Base-by-base conservation (phyloP, 2,888 invertebrate genomes). In the Alviniconcha strummeri region DNA sequence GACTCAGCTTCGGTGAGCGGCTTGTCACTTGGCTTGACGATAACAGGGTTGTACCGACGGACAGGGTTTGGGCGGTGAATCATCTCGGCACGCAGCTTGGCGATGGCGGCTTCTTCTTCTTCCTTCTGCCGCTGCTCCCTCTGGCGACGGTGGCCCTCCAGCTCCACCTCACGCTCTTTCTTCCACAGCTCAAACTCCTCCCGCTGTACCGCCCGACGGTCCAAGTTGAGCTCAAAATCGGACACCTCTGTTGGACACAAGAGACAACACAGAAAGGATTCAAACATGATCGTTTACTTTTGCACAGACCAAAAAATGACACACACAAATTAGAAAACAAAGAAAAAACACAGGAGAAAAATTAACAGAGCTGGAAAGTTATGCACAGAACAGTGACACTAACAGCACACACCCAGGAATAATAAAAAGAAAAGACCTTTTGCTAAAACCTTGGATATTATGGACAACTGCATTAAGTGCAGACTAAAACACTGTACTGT, bases 171-270 rank as follows among this genome's bases (percentile, higher is more conserved):
- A 74, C 88, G 86, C 19, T 89, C 87, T 81, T 91, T 90, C 81
- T 90, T 89, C 76, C 88, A 85, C 85, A 87, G 87, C 82, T 93
- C 92, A 86, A 89, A 92, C 9, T 88, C 89, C 71, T 91, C 89
- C 1, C 93, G 84, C 72, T 91, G 86, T 79, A 94, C 94, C 0
- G 96, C 96, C 83, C 97, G 93, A 85, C 95, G 95, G 84, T 96
- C 96, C 2, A 96, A 96, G 80, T 95, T 95, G n/a, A 97, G 92
- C 6, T 94, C 93, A 93, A 96, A 95, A 64, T 95, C 95, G 15
- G 93, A 93, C 5, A 93, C 90, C 82, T 94, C 93, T 89, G 91
- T 52, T 87, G 86, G 19, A 60, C 54, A 79, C 76, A 82, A 79
- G 36, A 36, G 36, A 36, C 3, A 15, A 4, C 76, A 9, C 19